Percentiles rank a stretch among this genome's conserved stretches.
Conservation (phyloP, 2,113 vertebrate species). For the Stercorarius parasiticus region DNA sequence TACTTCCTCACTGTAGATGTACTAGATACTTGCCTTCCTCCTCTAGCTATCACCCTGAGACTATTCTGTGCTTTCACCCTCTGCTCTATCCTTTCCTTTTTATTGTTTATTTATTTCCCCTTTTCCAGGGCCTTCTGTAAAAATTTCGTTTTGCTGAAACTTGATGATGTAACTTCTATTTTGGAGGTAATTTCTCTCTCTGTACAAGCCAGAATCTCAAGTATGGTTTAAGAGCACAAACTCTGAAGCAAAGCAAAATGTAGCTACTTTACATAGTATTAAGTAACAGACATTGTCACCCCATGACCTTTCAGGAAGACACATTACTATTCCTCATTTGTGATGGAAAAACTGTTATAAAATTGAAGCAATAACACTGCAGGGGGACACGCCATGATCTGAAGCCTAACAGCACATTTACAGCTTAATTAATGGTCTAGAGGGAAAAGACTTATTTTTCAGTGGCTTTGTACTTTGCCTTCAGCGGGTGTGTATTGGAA, state of each 20-base stretch:
- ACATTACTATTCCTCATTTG: not conserved
- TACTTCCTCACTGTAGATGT: not conserved
- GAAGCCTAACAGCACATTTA: not conserved
- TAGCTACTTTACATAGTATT: not conserved
- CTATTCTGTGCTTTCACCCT: not conserved
- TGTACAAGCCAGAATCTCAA: not conserved
- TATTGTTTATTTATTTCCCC: not conserved
- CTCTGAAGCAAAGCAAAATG: not conserved
- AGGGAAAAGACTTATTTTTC: not conserved
- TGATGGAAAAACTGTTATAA: not conserved
- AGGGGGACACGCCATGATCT: not conserved
- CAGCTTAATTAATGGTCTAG: not conserved
- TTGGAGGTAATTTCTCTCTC: not conserved
- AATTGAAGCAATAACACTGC: not conserved
- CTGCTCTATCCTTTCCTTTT: not conserved
- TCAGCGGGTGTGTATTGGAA: not conserved
- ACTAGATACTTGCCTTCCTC: not conserved
- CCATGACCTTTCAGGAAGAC: not conserved
- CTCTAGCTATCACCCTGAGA: not conserved
- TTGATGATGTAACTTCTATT: not conserved
- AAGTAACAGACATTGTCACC: not conserved
- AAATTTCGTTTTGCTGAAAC: accelerated
- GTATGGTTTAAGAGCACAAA: not conserved
- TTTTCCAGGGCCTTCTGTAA: not conserved
- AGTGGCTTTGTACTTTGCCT: not conserved